Evolutionary conservation across 2,113 vertebrate species (phyloP).

Genomic region (Hyperoodon ampullatus): DNA sequence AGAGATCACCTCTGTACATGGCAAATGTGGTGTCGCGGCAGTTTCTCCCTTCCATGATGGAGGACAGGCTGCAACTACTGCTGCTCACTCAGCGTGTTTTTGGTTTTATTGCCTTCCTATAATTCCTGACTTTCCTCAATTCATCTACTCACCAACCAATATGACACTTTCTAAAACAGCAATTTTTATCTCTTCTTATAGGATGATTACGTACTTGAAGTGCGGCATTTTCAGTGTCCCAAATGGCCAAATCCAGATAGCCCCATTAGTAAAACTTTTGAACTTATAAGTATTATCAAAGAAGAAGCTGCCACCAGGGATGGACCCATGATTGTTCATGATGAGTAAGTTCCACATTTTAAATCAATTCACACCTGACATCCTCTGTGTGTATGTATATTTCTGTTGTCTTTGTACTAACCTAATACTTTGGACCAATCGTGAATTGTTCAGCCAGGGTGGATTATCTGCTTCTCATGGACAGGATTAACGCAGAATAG

Average conservation of each 20-base stretch:
- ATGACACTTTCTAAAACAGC: neutral
- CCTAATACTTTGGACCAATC: neutral
- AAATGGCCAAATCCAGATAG: conserved; percentile 97
- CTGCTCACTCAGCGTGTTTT: fast-evolving
- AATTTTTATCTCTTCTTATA: conserved; percentile 71
- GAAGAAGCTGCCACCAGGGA: conserved; percentile 89
- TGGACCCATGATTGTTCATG: conserved; percentile 92
- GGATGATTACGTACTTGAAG: conserved; percentile 97
- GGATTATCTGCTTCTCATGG: neutral
- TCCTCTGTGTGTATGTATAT: neutral
- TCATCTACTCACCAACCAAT: neutral
- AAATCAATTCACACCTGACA: neutral
- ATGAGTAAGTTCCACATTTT: conserved; percentile 89
- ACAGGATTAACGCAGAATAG: neutral
- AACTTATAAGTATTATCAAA: conserved; percentile 92
- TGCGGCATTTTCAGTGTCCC: conserved; percentile 93
- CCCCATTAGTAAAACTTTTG: conserved; percentile 95
- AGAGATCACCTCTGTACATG: fast-evolving
- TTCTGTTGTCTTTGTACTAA: neutral
- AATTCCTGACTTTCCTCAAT: neutral
- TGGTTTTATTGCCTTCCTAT: neutral
- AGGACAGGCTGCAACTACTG: fast-evolving
- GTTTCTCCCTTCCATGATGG: neutral
- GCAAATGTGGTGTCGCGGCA: neutral
- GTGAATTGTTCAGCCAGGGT: neutral